Base-by-base conservation (phyloP, 2,888 invertebrate genomes). In the Pandemis corylana region DNA sequence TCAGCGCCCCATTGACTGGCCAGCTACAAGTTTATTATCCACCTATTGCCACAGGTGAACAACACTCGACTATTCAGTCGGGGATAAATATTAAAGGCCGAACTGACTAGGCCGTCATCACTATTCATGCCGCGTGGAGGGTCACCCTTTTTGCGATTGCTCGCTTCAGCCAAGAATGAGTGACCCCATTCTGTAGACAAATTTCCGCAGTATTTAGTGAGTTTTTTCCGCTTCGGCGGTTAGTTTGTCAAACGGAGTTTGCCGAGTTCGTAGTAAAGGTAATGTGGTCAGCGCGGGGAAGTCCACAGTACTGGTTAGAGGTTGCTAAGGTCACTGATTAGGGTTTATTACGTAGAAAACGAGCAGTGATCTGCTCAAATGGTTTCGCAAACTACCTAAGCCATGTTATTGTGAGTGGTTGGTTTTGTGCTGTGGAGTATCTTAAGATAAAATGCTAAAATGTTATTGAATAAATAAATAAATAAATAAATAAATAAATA, bases 121-220 rank as follows among this genome's bases (percentile, higher is more conserved):
- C 68, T 72, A 76, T 76, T 76, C 76, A 76, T 69, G 72, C 65
- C 64, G 51, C 68, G 68, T 72, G 6, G 28, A 64, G 68, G 68
- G 65, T 62, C 68, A 76, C 64, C 76, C 76, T 72, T 76, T 72
- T 72, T 72, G 72, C 68, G 68, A 73, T 69, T 69, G 69, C 68
- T 41, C 68, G 64, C 69, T 65, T 63, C 68, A 59, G 64, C 44
- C 68, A 65, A 69, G 73, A 73, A 65, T 68, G 73, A 68, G 63
- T 68, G 63, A 65, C 41, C 73, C 42, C 65, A 51, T 73, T 73
- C 69, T 51, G 49, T 64, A 59, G 64, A 68, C 64, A 68, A 73
- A 64, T 56, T 73, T 69, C 59, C 59, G 68, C 51, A 65, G 56
- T 65, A 69, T 69, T 69, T 62, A 69, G 68, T 20, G 12, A 15